Base-by-base conservation (phyloP, 1,140 invertebrate genomes). In the Ptiloglossa arizonensis region DNA sequence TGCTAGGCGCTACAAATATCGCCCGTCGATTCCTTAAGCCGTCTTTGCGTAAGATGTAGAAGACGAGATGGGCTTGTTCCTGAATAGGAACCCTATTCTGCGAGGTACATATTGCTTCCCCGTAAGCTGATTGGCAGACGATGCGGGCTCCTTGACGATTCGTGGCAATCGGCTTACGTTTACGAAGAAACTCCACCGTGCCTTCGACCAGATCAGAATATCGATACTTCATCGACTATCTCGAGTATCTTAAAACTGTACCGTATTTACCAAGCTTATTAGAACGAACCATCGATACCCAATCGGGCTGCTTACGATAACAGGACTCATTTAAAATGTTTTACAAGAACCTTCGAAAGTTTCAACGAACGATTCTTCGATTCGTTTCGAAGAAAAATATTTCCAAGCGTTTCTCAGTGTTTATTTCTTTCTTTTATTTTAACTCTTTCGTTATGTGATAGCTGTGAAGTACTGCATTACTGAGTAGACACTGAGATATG, bases 111-210 rank as follows among this genome's bases (percentile, higher is more conserved):
- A 44, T 56, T 67, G 56, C 69, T 54, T 54, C 35, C 50, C 41
- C 17, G 62, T 86, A 86, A 86, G 83, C 83, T 86, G 83, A 82
- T 85, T 82, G 79, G 75, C 74, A 85, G 83, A 74, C 83, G 82
- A 78, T 81, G 82, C 50, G 69, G 69, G 41, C 80, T 74, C 57
- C 82, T 85, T 78, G 79, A 85, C 66, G 68, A 80, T 85, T 85
- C 73, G 66, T 62, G 79, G 54, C 79, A 79, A 85, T 81, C 82
- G 83, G 82, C 83, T 85, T 85, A 85, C 59, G 50, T 38, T 32
- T 38, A 29, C 54, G 76, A 82, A 72, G 57, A 68, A 73, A 62
- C 82, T 67, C 63, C 68, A 50, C n/a, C 50, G 68, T 84, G 70
- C 63, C 38, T 68, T 60, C 66, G 27, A n/a, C 44, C 50, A 35